phyloP scores from a whole-genome alignment of 1,140 invertebrate species.

The Heliconius hermathena region DNA sequence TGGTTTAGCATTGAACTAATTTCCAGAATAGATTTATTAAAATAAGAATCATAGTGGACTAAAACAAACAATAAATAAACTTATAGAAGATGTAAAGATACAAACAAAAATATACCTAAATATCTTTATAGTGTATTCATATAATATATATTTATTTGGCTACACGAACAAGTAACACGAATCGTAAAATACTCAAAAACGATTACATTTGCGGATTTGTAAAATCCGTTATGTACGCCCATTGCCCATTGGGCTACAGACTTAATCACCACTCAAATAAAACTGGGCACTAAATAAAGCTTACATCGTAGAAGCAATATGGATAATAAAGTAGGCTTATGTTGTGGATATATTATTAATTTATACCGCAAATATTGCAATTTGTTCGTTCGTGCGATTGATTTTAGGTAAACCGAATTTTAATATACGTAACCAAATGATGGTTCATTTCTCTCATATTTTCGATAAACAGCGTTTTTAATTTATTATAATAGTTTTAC shows the following conservation, averaged over 20 bases:
- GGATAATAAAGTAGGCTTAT: constrained; percentile 46
- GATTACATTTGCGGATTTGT: constrained; percentile 18
- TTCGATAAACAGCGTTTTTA: constrained; percentile 4
- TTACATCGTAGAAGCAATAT: constrained; percentile 47
- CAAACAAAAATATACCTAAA: neutral
- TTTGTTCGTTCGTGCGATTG: constrained; percentile 39
- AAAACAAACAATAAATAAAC: no score
- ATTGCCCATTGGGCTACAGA: constrained; percentile 29
- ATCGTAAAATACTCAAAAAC: constrained; percentile 4
- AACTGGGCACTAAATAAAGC: constrained; percentile 46
- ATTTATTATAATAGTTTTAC: constrained; percentile 5
- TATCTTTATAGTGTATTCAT: neutral
- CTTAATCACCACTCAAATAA: constrained; percentile 45
- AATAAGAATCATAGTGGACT: no score
- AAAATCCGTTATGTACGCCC: constrained; percentile 31
- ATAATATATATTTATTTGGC: neutral
- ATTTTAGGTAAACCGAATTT: constrained; percentile 41
- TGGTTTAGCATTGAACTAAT: no score
- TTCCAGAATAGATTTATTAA: no score
- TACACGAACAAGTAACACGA: neutral
- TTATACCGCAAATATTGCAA: constrained; percentile 43
- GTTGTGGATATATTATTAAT: constrained; percentile 45
- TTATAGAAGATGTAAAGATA: no score
- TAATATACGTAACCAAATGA: constrained; percentile 26
- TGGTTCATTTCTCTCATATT: constrained; percentile 26